Evolutionary conservation across 2,888 invertebrate genomes (phyloP).

Genomic region (Chymomyza amoena): DNA sequence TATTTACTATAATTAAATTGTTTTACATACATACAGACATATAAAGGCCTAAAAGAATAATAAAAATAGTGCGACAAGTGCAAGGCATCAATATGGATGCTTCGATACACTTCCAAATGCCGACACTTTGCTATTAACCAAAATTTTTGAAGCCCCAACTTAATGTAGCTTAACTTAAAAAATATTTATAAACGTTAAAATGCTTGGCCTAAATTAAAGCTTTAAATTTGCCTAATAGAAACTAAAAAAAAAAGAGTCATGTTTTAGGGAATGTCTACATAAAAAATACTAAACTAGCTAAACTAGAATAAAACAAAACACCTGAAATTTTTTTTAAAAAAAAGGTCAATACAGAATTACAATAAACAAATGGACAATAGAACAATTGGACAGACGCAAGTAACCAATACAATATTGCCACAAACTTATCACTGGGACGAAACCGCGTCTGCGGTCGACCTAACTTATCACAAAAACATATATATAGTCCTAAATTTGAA

Average conservation of each 20-base stretch:
- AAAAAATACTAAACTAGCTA: slow-evolving; percentile 7
- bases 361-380: neutral
- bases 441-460: slow-evolving; percentile 16
- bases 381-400: neutral
- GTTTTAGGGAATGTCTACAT: neutral
- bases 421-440: slow-evolving; percentile 49
- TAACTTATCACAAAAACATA: slow-evolving; percentile 54
- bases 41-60: neutral
- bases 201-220: neutral
- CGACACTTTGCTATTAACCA: neutral
- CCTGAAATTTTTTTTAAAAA: slow-evolving; percentile 22
- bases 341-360: neutral
- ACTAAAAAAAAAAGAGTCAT: slow-evolving; percentile 1
- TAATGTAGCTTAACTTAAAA: neutral
- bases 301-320: slow-evolving; percentile 25
- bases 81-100: neutral
- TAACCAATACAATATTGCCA: slow-evolving; percentile 9
- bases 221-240: neutral
- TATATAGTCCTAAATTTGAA: slow-evolving; percentile 21
- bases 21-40: neutral
- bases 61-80: neutral
- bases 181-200: neutral
- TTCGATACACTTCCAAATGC: neutral
- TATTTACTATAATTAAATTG: neutral
- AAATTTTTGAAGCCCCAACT: neutral